phyloP scores from a whole-genome alignment of 2,888 invertebrate genomes.

The Slavum lentiscoides region DNA sequence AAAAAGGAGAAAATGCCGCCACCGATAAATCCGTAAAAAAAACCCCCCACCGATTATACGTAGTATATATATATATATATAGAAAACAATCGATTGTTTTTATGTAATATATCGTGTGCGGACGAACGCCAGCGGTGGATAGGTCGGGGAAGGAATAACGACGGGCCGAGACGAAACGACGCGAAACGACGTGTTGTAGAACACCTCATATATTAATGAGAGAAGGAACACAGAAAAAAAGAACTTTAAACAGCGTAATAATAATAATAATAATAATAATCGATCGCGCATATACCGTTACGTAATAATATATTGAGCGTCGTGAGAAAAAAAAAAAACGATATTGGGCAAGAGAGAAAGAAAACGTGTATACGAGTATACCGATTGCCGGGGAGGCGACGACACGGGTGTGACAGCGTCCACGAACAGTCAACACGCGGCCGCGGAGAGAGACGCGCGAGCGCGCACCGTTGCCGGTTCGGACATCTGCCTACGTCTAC shows the following conservation, averaged over 20 bases:
- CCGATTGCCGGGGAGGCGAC: not conserved
- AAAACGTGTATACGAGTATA: not conserved
- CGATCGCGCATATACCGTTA: too few species aligned
- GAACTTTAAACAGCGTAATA: not conserved
- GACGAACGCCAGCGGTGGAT: not conserved
- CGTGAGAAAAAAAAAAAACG: not conserved
- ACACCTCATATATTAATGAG: too few species aligned
- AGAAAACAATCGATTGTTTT: too few species aligned
- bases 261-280: too few species aligned
- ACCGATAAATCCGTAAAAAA: too few species aligned
- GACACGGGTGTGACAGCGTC: slow-evolving; percentile 45
- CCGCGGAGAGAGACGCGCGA: slow-evolving; percentile 6
- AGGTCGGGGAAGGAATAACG: not conserved
- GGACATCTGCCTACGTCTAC: slow-evolving; percentile 52
- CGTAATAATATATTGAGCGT: too few species aligned
- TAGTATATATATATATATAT: too few species aligned
- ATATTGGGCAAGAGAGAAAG: not conserved
- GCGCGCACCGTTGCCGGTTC: slow-evolving; percentile 51
- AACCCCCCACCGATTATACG: too few species aligned
- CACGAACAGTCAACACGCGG: slow-evolving; percentile 27
- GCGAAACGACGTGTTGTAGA: not conserved
- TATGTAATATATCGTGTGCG: too few species aligned
- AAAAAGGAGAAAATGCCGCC: too few species aligned
- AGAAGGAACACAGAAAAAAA: not conserved
- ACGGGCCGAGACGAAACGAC: not conserved